Conservation (phyloP, 2,113 vertebrate genomes). For the Glaucomys volans region DNA sequence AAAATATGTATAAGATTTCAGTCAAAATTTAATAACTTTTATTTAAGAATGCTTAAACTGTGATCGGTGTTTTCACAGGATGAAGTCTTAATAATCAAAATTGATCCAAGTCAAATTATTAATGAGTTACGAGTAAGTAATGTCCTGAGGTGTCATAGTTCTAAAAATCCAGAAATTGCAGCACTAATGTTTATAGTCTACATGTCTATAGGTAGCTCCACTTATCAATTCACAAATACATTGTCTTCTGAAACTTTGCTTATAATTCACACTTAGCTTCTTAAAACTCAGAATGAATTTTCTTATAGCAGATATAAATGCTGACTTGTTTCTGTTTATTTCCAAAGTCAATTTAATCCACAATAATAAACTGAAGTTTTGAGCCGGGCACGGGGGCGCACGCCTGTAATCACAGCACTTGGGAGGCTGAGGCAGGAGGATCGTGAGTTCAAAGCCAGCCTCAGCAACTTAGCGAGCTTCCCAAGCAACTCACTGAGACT, state of each 20-base stretch:
- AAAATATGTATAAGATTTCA: conserved; percentile 16
- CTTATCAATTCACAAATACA: neutral
- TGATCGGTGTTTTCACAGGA: neutral
- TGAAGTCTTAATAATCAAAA: conserved; percentile 34
- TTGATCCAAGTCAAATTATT: neutral
- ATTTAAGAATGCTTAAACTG: neutral
- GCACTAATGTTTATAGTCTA: conserved; percentile 22
- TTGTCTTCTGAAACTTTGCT: conserved; percentile 34
- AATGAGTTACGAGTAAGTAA: neutral
- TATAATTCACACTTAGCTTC: neutral
- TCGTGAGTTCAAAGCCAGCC: too few relatives aligned
- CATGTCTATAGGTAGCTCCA: neutral
- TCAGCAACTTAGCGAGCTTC: too few relatives aligned
- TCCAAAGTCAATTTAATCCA: conserved; percentile 6
- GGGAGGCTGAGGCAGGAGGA: too few relatives aligned
- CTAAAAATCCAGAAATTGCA: neutral
- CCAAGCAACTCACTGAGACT: too few relatives aligned
- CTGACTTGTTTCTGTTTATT: conserved; percentile 37
- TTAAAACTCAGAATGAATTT: conserved; percentile 47
- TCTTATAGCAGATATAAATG: conserved; percentile 26
- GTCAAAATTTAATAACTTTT: conserved; percentile 24
- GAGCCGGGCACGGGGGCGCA: too few relatives aligned
- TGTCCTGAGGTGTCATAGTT: neutral
- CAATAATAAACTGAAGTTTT: conserved; percentile 41
- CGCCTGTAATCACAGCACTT: too few relatives aligned